Conservation (phyloP, 2,888 invertebrate genomes). For the Nymphalis c-album region DNA sequence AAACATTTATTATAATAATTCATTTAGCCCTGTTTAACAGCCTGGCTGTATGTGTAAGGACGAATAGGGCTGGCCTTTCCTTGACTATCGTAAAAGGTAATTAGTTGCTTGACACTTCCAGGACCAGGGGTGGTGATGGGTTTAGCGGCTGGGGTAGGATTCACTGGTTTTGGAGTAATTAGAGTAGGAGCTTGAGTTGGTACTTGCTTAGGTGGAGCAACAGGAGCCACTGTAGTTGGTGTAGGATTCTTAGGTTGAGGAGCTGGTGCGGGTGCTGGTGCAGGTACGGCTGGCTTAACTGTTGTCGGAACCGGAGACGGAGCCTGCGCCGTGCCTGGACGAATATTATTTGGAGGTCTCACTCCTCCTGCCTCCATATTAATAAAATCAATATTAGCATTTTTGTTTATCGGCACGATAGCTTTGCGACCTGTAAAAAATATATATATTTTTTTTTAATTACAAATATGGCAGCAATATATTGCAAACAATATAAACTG, state of each 20-base stretch:
- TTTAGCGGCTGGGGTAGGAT: constrained; percentile 52
- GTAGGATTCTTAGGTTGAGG: constrained; percentile 7
- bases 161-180: constrained; percentile 60
- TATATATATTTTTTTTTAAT: too few species aligned
- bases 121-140: constrained; percentile 69
- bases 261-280: constrained; percentile 29
- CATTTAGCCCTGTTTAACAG: constrained; percentile 71
- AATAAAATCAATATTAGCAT: constrained; percentile 73
- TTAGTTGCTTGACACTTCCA: constrained; percentile 66
- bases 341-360: constrained; percentile 41
- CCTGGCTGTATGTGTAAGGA: constrained; percentile 72
- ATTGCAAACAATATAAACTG: too few species aligned
- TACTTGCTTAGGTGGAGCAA: constrained; percentile 35
- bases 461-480: too few species aligned
- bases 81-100: constrained; percentile 70
- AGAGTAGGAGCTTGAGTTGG: constrained; percentile 45
- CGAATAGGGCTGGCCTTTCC: constrained; percentile 70
- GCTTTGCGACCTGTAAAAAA: constrained; percentile 60
- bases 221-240: constrained; percentile 38
- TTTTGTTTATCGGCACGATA: constrained; percentile 61
- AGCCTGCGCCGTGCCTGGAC: constrained; percentile 33
- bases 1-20: neutral
- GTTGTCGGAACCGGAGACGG: constrained; percentile 30
- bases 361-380: constrained; percentile 67
- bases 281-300: constrained; percentile 25